Evolutionary conservation across 2,888 invertebrate genomes (phyloP).

Genomic region (Omphaloscelis lunosa): DNA sequence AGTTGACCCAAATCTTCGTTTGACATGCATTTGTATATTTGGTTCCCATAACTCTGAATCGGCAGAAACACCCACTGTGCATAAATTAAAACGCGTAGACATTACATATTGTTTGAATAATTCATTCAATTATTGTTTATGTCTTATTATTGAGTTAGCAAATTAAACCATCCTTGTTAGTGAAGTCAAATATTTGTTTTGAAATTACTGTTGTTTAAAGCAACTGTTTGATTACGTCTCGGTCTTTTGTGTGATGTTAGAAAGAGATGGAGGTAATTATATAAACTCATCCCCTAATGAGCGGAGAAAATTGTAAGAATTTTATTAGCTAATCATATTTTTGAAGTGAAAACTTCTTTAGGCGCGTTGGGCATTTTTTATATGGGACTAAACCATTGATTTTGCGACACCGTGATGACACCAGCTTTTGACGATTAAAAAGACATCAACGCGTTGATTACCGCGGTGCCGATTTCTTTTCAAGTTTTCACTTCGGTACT

Average conservation of each 20-base stretch:
- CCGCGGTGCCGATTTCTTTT: too few species aligned
- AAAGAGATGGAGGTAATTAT: constrained; percentile 15
- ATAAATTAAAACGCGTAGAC: constrained; percentile 63
- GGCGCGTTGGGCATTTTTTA: too few species aligned
- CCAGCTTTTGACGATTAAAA: too few species aligned
- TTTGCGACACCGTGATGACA: too few species aligned
- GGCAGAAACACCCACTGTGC: constrained; percentile 56
- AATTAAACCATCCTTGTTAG: constrained; percentile 63
- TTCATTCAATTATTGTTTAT: constrained; percentile 61
- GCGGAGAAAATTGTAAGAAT: background rate
- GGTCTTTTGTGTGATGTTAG: background rate
- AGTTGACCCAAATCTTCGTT: constrained; percentile 34
- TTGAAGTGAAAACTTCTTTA: too few species aligned
- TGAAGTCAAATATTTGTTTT: constrained; percentile 57
- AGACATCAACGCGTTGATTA: too few species aligned
- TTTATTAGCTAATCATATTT: background rate
- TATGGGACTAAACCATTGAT: too few species aligned
- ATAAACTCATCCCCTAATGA: constrained; percentile 11
- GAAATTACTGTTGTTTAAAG: constrained; percentile 48
- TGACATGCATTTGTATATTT: constrained; percentile 18
- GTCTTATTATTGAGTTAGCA: constrained; percentile 54
- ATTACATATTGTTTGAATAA: constrained; percentile 49
- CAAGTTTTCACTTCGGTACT: too few species aligned
- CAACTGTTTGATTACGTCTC: constrained; percentile 24
- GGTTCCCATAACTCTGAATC: background rate